These are phyloP conservation scores for Zapornia atra DNA, from an alignment of 2,113 vertebrate genomes.

Conservation along the genomic window DNA sequence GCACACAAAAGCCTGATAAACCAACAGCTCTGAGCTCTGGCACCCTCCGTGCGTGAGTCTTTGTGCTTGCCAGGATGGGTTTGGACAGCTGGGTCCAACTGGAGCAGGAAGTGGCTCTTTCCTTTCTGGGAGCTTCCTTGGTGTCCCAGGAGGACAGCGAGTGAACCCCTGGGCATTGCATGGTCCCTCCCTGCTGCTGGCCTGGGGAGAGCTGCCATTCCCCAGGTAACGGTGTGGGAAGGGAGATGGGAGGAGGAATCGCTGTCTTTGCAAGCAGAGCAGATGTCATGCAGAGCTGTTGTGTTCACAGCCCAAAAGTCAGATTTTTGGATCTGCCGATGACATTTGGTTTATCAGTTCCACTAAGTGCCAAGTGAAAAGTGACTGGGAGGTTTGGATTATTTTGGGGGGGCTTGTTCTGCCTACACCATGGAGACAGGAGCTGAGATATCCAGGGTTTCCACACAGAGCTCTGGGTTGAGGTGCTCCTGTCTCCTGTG, in stretches of 20 bases:
- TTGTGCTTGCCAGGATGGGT: fast-evolving
- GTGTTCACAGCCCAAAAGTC: background rate
- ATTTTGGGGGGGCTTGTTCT: background rate
- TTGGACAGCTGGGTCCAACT: background rate
- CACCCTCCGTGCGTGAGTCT: background rate
- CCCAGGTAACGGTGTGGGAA: background rate
- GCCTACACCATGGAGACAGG: background rate
- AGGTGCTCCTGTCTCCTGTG: background rate
- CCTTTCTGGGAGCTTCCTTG: background rate
- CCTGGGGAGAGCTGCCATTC: background rate
- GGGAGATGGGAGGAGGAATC: background rate
- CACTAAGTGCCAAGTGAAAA: background rate
- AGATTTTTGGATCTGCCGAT: background rate
- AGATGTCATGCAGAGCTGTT: background rate
- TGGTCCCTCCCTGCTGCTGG: background rate
- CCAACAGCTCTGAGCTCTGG: too few species aligned
- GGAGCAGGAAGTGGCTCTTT: background rate
- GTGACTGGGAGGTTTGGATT: background rate
- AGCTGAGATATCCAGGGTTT: background rate
- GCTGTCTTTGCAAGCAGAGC: background rate
- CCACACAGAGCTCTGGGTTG: background rate
- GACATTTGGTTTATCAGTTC: background rate
- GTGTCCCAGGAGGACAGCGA: background rate
- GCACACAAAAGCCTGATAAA: background rate
- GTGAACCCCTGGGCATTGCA: background rate